Percentiles rank a stretch among this genome's conserved stretches.
phyloP scores from a whole-genome alignment of 1,140 invertebrate genomes.

The Phymorhynchus buccinoides region DNA sequence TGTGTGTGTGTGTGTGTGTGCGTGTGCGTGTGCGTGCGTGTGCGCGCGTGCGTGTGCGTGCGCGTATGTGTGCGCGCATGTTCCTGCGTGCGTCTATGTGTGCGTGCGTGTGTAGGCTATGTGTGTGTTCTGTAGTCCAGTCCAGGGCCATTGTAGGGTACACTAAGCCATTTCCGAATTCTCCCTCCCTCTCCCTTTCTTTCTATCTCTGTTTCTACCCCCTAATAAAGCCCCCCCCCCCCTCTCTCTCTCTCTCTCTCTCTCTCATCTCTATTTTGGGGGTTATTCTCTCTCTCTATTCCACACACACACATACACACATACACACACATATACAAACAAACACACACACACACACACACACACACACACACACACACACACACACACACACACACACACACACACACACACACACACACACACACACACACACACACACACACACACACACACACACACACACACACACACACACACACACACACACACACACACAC shows the following conservation, averaged over 20 bases:
- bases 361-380: background rate
- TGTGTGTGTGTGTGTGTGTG: slow-evolving; percentile 19
- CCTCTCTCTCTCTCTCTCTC: too few relatives aligned
- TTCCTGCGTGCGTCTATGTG: slow-evolving; percentile 1
- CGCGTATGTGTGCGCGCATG: background rate
- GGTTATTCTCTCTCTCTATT: too few relatives aligned
- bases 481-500: background rate
- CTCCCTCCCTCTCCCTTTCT: too few relatives aligned
- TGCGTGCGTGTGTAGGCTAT: background rate
- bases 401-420: background rate
- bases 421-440: background rate
- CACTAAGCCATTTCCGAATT: too few relatives aligned
- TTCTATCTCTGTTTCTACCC: too few relatives aligned
- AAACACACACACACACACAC: background rate
- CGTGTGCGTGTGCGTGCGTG: slow-evolving; percentile 13
- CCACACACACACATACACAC: too few relatives aligned
- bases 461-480: background rate
- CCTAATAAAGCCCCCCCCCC: too few relatives aligned
- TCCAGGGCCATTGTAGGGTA: too few relatives aligned
- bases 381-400: slow-evolving; percentile 2
- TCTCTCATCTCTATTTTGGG: too few relatives aligned
- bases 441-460: background rate
- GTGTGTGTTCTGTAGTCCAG: too few relatives aligned
- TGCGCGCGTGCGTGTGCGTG: background rate
- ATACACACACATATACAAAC: background rate